Conservation (phyloP, 2,113 vertebrate species). For the Beaufortia kweichowensis region DNA sequence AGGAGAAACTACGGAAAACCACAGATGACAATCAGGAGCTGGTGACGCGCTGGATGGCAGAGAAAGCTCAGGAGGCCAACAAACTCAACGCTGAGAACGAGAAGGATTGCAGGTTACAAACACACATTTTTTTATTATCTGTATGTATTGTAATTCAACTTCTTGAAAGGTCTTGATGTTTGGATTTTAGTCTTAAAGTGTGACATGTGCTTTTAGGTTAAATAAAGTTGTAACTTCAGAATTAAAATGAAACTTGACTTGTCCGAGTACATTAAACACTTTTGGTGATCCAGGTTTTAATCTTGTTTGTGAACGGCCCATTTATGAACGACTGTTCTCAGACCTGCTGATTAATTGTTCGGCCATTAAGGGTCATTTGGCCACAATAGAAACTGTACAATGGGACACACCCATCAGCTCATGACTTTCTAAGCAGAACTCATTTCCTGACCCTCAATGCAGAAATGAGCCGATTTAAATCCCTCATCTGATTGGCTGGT, state of each 20-base stretch:
- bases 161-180: too few relatives aligned
- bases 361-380: neutral
- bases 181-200: too few relatives aligned
- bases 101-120: constrained; percentile 86
- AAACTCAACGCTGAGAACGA: constrained; percentile 95
- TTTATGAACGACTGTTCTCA: neutral
- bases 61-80: constrained; percentile 98
- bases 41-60: constrained; percentile 96
- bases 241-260: too few relatives aligned
- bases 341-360: neutral
- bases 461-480: neutral
- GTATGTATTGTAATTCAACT: too few relatives aligned
- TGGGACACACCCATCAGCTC: neutral
- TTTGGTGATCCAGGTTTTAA: neutral
- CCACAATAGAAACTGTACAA: neutral
- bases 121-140: too few relatives aligned
- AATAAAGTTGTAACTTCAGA: too few relatives aligned
- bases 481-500: constrained; percentile 2
- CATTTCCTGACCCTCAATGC: constrained; percentile 6
- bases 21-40: constrained; percentile 96
- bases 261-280: neutral
- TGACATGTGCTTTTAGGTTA: too few relatives aligned
- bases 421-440: neutral
- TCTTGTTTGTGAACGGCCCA: neutral
- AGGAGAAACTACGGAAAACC: constrained; percentile 93